phyloP scores from a whole-genome alignment of 2,888 invertebrate species.

The Agriopis marginaria region DNA sequence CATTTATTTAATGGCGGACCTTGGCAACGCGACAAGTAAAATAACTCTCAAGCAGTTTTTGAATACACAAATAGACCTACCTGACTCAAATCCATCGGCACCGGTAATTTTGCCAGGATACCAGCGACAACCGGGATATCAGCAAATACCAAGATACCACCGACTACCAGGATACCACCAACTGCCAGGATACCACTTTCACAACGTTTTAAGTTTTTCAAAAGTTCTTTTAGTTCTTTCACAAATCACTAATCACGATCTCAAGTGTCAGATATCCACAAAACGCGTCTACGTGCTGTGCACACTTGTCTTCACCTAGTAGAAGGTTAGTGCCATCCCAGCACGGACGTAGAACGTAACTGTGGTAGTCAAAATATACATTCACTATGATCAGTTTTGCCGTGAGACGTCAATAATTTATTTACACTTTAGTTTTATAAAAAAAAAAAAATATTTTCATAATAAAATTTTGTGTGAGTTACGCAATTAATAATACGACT shows the following conservation, averaged over 20 bases:
- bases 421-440: background rate
- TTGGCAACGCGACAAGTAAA: background rate
- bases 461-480: too few species aligned
- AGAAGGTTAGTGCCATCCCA: constrained; percentile 24
- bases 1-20: too few species aligned
- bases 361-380: constrained; percentile 1
- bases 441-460: background rate
- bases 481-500: too few species aligned
- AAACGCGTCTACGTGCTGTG: constrained; percentile 17
- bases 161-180: constrained; percentile 25
- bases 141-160: constrained; percentile 8
- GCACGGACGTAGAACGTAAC: constrained; percentile 27
- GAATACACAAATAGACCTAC: constrained; percentile 46
- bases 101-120: constrained; percentile 1
- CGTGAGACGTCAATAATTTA: background rate
- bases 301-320: constrained; percentile 21
- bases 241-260: constrained; percentile 3
- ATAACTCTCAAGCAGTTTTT: background rate
- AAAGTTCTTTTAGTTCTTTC: constrained; percentile 1
- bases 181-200: constrained; percentile 13
- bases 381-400: background rate
- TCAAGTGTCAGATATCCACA: background rate
- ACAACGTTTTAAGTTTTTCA: constrained; percentile 4
- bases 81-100: constrained; percentile 69
- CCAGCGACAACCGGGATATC: constrained; percentile 16